These are phyloP conservation scores for Carcinoscorpius rotundicauda DNA, from an alignment of 1,140 invertebrate species.

Conservation along the genomic window DNA sequence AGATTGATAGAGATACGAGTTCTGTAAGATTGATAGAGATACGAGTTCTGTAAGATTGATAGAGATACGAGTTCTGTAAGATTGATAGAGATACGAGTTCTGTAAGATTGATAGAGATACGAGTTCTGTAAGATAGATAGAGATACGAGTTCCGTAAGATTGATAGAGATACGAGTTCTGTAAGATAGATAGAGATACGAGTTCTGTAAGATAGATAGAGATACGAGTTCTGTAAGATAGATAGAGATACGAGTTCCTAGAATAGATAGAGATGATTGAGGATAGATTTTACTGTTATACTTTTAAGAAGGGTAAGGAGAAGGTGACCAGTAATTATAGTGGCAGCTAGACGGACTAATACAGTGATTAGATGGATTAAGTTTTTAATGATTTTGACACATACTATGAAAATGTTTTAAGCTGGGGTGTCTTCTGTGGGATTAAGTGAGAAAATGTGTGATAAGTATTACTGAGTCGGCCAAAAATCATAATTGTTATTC, in stretches of 20 bases:
- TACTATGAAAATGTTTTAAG: slow-evolving; percentile 37
- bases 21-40: slow-evolving; percentile 35
- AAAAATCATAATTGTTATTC: slow-evolving; percentile 45
- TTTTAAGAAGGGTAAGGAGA: slow-evolving; percentile 41
- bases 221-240: slow-evolving; percentile 36
- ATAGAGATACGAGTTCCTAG: no score
- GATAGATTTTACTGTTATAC: slow-evolving; percentile 28
- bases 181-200: slow-evolving; percentile 35
- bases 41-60: slow-evolving; percentile 37
- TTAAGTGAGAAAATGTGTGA: slow-evolving; percentile 46
- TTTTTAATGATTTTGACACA: slow-evolving; percentile 35
- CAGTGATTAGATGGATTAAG: slow-evolving; percentile 45
- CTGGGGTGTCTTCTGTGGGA: slow-evolving; percentile 44
- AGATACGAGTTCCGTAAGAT: no score
- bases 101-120: slow-evolving; percentile 32
- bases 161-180: slow-evolving; percentile 41
- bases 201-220: slow-evolving; percentile 36
- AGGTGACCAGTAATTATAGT: slow-evolving; percentile 56
- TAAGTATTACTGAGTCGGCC: slow-evolving; percentile 31
- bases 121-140: slow-evolving; percentile 37
- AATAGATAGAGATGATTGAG: no score
- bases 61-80: slow-evolving; percentile 36
- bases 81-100: slow-evolving; percentile 39
- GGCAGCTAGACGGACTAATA: slow-evolving; percentile 48
- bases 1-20: slow-evolving; percentile 36